These are phyloP conservation scores for Pristionchus fissidentatus DNA, from an alignment of 2,888 invertebrate genomes.

Conservation along the genomic window DNA sequence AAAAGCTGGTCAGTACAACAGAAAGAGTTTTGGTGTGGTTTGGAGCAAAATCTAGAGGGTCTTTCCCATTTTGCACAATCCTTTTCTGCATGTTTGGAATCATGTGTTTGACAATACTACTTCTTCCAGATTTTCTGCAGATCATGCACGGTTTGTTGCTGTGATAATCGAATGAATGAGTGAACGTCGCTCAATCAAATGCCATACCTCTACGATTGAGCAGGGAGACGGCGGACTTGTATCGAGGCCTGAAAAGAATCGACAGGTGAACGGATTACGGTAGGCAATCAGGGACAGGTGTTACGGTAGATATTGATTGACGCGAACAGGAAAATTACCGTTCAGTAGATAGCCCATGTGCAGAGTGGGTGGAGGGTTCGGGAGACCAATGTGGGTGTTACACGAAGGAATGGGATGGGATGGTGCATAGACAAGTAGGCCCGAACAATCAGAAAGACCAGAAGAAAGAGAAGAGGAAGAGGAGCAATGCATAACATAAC, in stretches of 20 bases:
- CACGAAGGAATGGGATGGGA: constrained; percentile 24
- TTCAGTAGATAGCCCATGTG: constrained; percentile 7
- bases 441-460: constrained; percentile 24
- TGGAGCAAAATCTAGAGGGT: not conserved
- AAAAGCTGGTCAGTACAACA: too few relatives aligned
- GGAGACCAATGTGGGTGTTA: too few relatives aligned
- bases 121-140: not conserved
- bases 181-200: not conserved
- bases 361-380: not conserved
- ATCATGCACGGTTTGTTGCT: too few relatives aligned
- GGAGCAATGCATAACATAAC: constrained; percentile 27
- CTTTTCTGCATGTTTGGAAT: too few relatives aligned
- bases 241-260: not conserved
- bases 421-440: constrained; percentile 6
- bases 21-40: too few relatives aligned
- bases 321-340: not conserved
- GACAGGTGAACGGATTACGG: not conserved
- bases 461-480: not conserved
- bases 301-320: not conserved
- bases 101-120: not conserved
- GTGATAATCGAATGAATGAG: not conserved
- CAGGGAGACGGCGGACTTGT: constrained; percentile 1
- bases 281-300: too few relatives aligned
- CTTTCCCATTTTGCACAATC: not conserved
- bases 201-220: not conserved